Evolutionary conservation across 2,113 vertebrate species (phyloP).

Genomic region (Oceanites oceanicus): DNA sequence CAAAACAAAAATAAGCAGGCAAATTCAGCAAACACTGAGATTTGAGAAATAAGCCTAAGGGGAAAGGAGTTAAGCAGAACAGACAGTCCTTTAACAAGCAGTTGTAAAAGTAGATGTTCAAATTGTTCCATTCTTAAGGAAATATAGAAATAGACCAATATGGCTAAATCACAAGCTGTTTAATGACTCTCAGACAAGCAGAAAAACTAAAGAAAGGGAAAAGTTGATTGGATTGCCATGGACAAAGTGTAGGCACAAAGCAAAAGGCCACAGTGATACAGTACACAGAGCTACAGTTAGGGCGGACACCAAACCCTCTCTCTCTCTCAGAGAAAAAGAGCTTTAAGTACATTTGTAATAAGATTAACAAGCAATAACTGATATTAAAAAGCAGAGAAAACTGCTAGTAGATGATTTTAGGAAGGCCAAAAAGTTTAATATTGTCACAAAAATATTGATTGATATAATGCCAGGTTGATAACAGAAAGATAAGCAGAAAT

Average conservation of each 20-base stretch:
- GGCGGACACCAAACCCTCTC: background rate
- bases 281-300: background rate
- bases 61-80: background rate
- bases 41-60: background rate
- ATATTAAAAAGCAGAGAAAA: background rate
- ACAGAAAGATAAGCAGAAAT: background rate
- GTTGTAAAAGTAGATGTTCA: background rate
- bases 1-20: background rate
- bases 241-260: background rate
- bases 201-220: background rate
- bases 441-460: background rate
- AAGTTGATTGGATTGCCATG: background rate
- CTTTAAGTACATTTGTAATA: background rate
- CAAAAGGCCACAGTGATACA: background rate
- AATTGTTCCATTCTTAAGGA: background rate
- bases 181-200: background rate
- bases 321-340: background rate
- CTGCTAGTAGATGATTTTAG: background rate
- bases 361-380: background rate
- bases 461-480: background rate
- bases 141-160: background rate
- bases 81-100: background rate
- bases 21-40: background rate
- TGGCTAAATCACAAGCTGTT: background rate
- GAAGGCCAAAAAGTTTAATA: background rate